Evolutionary conservation across 1,140 invertebrate species (phyloP), one percentile per base, ranked within the genome.

Genomic region (Halictus rubicundus): DNA sequence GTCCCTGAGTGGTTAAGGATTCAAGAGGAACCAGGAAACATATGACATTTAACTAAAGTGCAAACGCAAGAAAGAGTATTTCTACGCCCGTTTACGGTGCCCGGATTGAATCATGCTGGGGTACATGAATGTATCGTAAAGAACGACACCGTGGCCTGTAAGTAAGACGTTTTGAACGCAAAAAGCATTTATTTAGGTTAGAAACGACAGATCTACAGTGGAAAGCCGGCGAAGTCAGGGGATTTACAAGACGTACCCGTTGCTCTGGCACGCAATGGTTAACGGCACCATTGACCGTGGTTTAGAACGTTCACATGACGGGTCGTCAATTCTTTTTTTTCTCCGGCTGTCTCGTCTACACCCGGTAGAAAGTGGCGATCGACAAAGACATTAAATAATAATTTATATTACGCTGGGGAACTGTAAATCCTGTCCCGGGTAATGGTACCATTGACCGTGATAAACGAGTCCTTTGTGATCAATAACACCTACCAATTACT

Each of bases 401-500:
- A 74, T 79, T 74, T 79, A 66, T 60, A 66, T 59, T 59, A 39
- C 14, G 27, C 3, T 23, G 39, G 27, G 46, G 27, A 25, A 68
- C 66, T 49, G 71, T 66, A 79, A 68, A 79, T 59, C 70, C 52
- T 19, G n/a, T 27, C 78, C 49, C 63, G 42, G 71, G 66, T 79
- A 74, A 79, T 74, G 71, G 39, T 42, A 79, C 71, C 64, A 49
- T 74, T 74, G 70, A 79, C 78, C 78, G 78, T 79, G 78, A 81
- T 65, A 81, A 77, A 81, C 79, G 73, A 63, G 79, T 69, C 39
- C 66, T 81, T 80, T 81, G 79, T 78, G 74, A 69, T 70, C 79
- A 60, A 39, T 78, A 81, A 77, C 79, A 81, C 65, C 65, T 77
- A 77, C 66, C 79, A 81, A 81, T 81, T 80, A 80, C 66, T 64